phyloP scores from a whole-genome alignment of 2,797 vertebrate species.

The Anniella stebbinsi region DNA sequence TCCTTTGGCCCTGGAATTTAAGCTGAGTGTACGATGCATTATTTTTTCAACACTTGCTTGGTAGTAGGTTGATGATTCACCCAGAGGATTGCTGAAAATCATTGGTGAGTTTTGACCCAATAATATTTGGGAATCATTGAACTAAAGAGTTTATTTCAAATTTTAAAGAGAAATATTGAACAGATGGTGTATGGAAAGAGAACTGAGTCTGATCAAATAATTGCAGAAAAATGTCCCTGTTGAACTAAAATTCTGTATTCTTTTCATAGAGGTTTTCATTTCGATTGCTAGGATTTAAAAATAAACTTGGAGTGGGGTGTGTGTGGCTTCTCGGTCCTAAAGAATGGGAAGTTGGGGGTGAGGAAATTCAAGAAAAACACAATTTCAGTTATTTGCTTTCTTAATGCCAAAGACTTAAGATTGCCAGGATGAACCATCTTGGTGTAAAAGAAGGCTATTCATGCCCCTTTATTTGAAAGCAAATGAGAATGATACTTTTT shows the following conservation, averaged over 20 bases:
- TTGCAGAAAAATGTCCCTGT: background rate
- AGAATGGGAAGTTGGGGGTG: background rate
- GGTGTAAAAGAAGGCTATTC: slow-evolving; percentile 5
- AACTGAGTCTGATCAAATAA: slow-evolving; percentile 3
- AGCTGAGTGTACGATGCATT: background rate
- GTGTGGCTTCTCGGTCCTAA: background rate
- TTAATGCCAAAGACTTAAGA: background rate
- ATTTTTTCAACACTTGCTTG: background rate
- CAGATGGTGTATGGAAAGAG: background rate
- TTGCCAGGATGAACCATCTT: slow-evolving; percentile 5
- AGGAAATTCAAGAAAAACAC: background rate
- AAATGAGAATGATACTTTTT: slow-evolving; percentile 13
- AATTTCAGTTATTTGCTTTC: slow-evolving; percentile 7
- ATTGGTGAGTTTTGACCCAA: slow-evolving; percentile 2
- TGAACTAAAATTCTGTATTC: slow-evolving; percentile 11
- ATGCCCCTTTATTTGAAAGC: slow-evolving; percentile 14
- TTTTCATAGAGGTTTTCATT: background rate
- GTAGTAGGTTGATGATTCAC: background rate
- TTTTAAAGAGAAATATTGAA: slow-evolving; percentile 26
- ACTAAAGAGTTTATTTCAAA: background rate
- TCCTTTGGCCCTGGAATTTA: background rate
- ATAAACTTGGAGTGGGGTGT: background rate
- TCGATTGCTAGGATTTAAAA: slow-evolving; percentile 17
- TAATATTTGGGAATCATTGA: slow-evolving; percentile 7
- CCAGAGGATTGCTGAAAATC: background rate